Evolutionary conservation across 2,113 vertebrate species (phyloP), one percentile per base, ranked within the genome.

Genomic region (Bettongia penicillata): DNA sequence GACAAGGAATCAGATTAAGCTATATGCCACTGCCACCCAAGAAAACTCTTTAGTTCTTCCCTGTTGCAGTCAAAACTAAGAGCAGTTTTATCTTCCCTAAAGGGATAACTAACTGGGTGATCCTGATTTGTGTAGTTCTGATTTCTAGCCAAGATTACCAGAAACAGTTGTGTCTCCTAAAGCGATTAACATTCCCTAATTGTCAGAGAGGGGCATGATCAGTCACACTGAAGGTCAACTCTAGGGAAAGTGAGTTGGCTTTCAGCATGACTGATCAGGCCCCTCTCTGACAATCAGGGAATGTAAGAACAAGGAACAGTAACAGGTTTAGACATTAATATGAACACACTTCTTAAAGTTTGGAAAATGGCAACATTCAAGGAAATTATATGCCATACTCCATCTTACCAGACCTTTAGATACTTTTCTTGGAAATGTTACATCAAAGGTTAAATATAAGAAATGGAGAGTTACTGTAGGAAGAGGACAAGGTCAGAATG

Each of bases 331-430:
- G 99, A 99, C 94, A 99, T 99, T 95, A 99, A 99, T 91, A 99
- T 99, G 99, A 99, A 99, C 94, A 99, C 99, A 0, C 99, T 99
- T 97, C 99, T 99, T 97, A 99, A 99, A 97, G 99, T 99, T 0
- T 99, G 99, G 97, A 99, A 99, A 97, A 99, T 99, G 99, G 99
- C 99, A 0, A 99, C 91, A 99, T 99, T 98, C 99, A 99, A 51
- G 99, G 99, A 95, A 99, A 99, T 98, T 99, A 99, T 94, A 99
- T 99, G 97, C 99, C 99, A 28, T 99, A 99, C 98, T 99, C 99
- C 96, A 99, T 99, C 96, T 98, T 99, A 89, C 99, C 99, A 0
- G 99, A 99, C 99, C 99, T 1, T 98, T 99, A 96, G 99, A 99
- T 98, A 99, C 99, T 12, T 98, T 99, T 97, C 99, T 99, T 91